Evolutionary conservation across 1,140 invertebrate genomes (phyloP).

Genomic region (Bombyx mandarina): DNA sequence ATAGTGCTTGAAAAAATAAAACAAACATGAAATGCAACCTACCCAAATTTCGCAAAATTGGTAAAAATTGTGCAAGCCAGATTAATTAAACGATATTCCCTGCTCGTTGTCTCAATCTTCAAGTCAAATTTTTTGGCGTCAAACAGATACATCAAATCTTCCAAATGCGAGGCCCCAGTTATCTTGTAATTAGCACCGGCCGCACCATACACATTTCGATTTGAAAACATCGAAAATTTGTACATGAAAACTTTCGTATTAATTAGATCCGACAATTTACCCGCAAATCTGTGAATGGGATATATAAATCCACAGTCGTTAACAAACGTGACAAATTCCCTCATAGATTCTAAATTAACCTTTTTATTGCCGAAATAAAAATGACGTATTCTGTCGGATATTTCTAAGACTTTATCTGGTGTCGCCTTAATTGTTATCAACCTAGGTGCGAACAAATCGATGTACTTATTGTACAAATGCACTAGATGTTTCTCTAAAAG

Average conservation of each 20-base stretch:
- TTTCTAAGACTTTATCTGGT: slow-evolving; percentile 17
- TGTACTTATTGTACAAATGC: slow-evolving; percentile 7
- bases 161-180: slow-evolving; percentile 31
- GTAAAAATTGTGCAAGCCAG: slow-evolving; percentile 63
- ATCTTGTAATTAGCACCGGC: slow-evolving; percentile 20
- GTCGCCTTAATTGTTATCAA: slow-evolving; percentile 7
- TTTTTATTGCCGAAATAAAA: slow-evolving; percentile 58
- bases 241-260: slow-evolving; percentile 29
- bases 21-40: slow-evolving; percentile 13
- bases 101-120: slow-evolving; percentile 21
- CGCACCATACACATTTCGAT: slow-evolving; percentile 30
- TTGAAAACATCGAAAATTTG: slow-evolving; percentile 27
- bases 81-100: slow-evolving; percentile 42
- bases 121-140: slow-evolving; percentile 24
- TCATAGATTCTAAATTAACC: slow-evolving; percentile 24
- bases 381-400: slow-evolving; percentile 36
- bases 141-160: slow-evolving; percentile 48
- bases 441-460: slow-evolving; percentile 13
- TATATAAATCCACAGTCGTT: slow-evolving; percentile 47
- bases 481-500: slow-evolving; percentile 5
- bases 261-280: slow-evolving; percentile 24
- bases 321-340: slow-evolving; percentile 40
- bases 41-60: slow-evolving; percentile 72
- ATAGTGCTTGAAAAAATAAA: not conserved
- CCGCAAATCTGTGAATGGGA: slow-evolving; percentile 47